phyloP scores from a whole-genome alignment of 2,797 vertebrate species.

The Smutsia temminckii region DNA sequence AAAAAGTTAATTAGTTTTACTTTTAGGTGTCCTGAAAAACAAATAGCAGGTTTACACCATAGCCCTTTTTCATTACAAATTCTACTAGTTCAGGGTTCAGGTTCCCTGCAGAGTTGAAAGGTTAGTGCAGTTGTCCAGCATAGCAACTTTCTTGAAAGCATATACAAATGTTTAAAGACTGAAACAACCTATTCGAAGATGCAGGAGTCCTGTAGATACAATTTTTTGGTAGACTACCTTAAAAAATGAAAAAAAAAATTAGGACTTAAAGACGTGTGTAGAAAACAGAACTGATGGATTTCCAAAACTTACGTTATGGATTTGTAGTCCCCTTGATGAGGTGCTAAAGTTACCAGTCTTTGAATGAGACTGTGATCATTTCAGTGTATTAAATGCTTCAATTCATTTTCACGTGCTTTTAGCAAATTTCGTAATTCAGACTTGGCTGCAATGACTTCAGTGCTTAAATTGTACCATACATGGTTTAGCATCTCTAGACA shows the following conservation, averaged over 20 bases:
- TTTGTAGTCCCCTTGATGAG: not conserved
- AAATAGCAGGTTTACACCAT: not conserved
- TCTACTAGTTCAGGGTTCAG: not conserved
- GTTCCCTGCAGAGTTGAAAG: not conserved
- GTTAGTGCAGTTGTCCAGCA: not conserved
- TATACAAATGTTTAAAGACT: not conserved
- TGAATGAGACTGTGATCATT: not conserved
- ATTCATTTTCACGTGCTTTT: conserved; percentile 25
- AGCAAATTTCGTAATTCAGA: conserved; percentile 17
- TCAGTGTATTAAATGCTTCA: not conserved
- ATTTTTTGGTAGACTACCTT: conserved; percentile 9
- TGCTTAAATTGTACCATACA: not conserved
- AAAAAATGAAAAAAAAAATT: not conserved
- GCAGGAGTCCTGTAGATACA: not conserved
- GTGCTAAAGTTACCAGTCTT: not conserved
- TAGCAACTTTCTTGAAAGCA: conserved; percentile 13
- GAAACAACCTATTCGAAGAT: not conserved
- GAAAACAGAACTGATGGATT: not conserved
- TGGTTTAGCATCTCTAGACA: conserved; percentile 19
- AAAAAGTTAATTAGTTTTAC: not conserved
- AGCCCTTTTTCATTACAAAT: not conserved
- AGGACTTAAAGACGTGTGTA: not conserved
- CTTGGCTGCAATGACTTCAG: not conserved
- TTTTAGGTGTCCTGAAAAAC: not conserved
- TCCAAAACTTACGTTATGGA: not conserved